phyloP scores from a whole-genome alignment of 2,113 vertebrate genomes.

The Ochotona curzoniae region DNA sequence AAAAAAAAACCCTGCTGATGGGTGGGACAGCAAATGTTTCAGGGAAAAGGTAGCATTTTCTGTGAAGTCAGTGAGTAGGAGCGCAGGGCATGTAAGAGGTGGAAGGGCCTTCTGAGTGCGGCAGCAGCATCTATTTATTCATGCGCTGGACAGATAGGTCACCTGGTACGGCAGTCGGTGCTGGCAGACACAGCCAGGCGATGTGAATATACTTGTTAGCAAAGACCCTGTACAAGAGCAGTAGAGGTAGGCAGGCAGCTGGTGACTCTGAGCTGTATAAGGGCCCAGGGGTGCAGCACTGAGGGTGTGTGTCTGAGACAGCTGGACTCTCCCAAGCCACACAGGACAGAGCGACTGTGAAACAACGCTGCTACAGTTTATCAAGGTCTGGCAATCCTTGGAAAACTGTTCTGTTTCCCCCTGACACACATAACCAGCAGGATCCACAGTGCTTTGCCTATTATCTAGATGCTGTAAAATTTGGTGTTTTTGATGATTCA shows the following conservation, averaged over 20 bases:
- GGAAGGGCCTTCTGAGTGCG: too few species aligned
- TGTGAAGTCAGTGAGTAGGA: not conserved
- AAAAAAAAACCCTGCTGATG: too few species aligned
- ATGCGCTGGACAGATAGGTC: not conserved
- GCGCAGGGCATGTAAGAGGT: fast-evolving
- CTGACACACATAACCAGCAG: not conserved
- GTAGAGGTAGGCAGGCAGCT: not conserved
- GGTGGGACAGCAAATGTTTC: not conserved
- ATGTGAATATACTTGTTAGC: fast-evolving
- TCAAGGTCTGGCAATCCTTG: not conserved
- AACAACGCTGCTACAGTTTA: not conserved
- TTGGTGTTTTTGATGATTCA: not conserved
- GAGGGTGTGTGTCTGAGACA: not conserved
- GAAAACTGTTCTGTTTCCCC: not conserved
- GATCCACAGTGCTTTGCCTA: not conserved
- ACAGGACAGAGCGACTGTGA: too few species aligned
- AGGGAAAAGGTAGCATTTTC: not conserved
- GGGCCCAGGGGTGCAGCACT: too few species aligned
- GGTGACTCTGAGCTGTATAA: fast-evolving
- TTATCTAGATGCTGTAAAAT: not conserved
- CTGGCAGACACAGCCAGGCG: not conserved
- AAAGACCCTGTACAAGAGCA: not conserved
- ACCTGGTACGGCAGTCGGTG: not conserved
- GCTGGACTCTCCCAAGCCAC: not conserved
- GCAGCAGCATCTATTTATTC: not conserved